phyloP scores from a whole-genome alignment of 2,888 invertebrate species.

The Eristalinus aeneus region DNA sequence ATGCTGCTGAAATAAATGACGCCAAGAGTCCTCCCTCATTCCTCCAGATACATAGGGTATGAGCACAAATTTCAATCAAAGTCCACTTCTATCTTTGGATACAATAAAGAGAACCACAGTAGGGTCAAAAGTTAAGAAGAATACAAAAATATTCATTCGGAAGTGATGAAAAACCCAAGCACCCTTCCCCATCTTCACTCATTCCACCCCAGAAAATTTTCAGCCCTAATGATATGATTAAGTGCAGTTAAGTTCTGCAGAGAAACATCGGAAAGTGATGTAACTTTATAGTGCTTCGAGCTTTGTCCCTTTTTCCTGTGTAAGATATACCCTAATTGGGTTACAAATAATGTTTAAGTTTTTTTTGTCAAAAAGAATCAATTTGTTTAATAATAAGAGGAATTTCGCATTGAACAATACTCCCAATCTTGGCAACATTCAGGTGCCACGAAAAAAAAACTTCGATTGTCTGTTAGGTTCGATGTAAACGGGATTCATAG shows the following conservation, averaged over 20 bases:
- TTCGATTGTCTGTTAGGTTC: too few species aligned
- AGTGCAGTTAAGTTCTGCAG: background rate
- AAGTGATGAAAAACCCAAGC: background rate
- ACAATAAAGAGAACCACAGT: background rate
- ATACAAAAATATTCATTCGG: background rate
- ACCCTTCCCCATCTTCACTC: background rate
- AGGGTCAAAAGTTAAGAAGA: background rate
- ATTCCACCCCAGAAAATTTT: background rate
- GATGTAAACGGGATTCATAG: too few species aligned
- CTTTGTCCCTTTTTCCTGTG: background rate
- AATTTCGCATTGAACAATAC: too few species aligned
- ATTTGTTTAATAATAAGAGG: too few species aligned
- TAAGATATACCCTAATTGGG: background rate
- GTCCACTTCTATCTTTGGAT: background rate
- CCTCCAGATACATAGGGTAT: background rate
- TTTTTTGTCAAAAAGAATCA: too few species aligned
- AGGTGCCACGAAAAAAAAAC: too few species aligned
- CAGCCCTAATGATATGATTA: background rate
- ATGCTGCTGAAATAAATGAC: background rate
- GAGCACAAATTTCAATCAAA: background rate
- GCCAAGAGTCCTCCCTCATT: background rate
- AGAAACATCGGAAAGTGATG: background rate
- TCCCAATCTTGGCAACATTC: too few species aligned
- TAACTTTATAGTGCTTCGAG: background rate
- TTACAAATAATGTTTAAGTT: constrained; percentile 1